Percentiles rank a stretch among this genome's conserved stretches.
Conservation (phyloP, 2,113 vertebrate genomes). For the Coracopsis vasa region DNA sequence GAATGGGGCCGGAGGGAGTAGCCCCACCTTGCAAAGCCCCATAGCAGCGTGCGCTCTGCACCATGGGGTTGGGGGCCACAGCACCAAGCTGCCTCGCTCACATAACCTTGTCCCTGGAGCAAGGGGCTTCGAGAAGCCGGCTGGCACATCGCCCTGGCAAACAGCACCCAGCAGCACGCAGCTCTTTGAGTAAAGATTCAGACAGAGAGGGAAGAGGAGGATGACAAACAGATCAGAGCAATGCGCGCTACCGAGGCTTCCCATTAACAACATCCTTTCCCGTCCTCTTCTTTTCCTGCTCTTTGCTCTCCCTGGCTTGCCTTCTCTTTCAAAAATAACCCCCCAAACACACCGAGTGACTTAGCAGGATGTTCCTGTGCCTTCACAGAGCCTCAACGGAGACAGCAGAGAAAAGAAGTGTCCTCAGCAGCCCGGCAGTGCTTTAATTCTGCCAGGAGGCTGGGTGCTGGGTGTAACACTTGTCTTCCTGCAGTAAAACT, state of each 20-base stretch:
- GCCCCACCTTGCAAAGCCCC: background rate
- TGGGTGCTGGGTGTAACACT: accelerated
- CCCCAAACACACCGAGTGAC: background rate
- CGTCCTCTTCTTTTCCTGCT: background rate
- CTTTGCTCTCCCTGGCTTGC: background rate
- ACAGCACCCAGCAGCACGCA: background rate
- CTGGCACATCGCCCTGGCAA: background rate
- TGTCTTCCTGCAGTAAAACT: accelerated
- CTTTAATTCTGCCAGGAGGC: background rate
- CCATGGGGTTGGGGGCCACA: accelerated
- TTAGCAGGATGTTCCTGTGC: background rate
- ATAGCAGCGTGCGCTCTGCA: accelerated
- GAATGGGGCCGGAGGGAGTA: background rate
- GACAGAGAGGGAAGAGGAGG: background rate
- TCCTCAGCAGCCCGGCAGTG: background rate
- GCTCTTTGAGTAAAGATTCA: background rate
- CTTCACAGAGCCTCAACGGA: background rate
- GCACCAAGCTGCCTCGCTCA: accelerated
- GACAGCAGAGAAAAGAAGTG: background rate
- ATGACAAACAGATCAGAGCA: background rate
- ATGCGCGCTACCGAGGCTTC: background rate
- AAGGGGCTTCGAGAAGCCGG: accelerated
- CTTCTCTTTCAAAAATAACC: background rate
- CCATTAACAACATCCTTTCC: background rate
- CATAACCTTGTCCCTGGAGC: no score